Conservation (phyloP, 2,888 invertebrate genomes). For the Punctoribates punctum region DNA sequence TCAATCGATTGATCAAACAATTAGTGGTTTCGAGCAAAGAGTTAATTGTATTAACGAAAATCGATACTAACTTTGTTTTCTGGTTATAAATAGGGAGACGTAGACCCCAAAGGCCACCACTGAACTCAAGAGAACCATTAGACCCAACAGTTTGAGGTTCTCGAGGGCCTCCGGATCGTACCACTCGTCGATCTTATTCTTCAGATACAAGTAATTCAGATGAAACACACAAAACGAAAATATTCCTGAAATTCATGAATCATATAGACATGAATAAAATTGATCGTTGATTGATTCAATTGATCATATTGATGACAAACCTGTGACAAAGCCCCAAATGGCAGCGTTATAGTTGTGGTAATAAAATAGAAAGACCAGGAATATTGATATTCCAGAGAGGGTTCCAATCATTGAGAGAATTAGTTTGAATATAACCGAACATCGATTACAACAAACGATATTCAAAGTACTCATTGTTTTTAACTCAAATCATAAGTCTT, state of each 20-base stretch:
- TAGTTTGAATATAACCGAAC: conserved; percentile 17
- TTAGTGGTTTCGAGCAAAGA: not conserved
- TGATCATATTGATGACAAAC: too few species aligned
- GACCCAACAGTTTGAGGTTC: conserved; percentile 31
- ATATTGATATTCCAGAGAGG: conserved; percentile 6
- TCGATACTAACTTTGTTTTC: conserved; percentile 22
- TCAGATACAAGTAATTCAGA: conserved; percentile 30
- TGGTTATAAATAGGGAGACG: conserved; percentile 25
- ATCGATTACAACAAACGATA: conserved; percentile 9
- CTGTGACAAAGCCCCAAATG: conserved; percentile 23
- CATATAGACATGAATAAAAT: too few species aligned
- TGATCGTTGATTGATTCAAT: too few species aligned
- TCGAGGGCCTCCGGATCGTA: conserved; percentile 25
- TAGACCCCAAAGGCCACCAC: conserved; percentile 21
- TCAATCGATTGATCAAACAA: not conserved
- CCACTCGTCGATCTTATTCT: conserved; percentile 36
- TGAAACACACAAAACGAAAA: conserved; percentile 34
- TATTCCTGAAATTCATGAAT: not conserved
- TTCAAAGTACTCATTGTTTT: not conserved
- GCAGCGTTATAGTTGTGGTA: conserved; percentile 30
- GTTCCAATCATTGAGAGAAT: conserved; percentile 13
- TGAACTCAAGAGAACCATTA: not conserved
- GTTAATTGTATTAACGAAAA: not conserved
- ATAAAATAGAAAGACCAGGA: not conserved
- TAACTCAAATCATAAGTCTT: not conserved